A percentile compares a stretch with the other conserved stretches of the same genome.
Conservation (phyloP, 2,113 vertebrate genomes). For the Xenopus laevis region DNA sequence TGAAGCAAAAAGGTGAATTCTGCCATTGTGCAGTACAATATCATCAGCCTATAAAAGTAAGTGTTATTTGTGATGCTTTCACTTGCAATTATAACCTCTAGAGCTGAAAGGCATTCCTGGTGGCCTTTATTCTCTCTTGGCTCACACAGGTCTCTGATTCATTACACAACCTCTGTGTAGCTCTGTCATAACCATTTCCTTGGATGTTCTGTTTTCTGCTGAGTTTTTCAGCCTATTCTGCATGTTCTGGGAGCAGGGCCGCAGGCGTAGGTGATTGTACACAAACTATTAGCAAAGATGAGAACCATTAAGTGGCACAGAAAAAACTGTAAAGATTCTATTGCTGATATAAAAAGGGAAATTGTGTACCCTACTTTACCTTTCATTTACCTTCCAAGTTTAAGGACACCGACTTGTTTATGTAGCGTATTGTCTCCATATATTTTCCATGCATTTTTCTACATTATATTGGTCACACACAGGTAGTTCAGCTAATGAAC, state of each 20-base stretch:
- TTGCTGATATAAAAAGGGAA: too few species aligned
- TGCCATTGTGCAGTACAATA: too few species aligned
- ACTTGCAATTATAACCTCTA: slow-evolving; percentile 12
- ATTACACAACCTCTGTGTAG: slow-evolving; percentile 15
- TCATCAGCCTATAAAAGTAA: too few species aligned
- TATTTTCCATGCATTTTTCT: too few species aligned
- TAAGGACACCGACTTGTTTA: too few species aligned
- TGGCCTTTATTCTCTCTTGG: slow-evolving; percentile 27
- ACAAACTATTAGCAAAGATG: slow-evolving; percentile 12
- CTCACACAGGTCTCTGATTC: slow-evolving; percentile 1
- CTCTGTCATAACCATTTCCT: slow-evolving; percentile 14
- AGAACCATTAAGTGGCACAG: slow-evolving; percentile 8
- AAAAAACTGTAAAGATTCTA: neutral
- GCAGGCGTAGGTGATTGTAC: neutral
- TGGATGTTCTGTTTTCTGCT: slow-evolving; percentile 11
- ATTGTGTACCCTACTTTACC: too few species aligned
- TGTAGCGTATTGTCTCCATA: too few species aligned
- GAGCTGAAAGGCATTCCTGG: slow-evolving; percentile 22
- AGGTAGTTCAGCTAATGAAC: too few species aligned
- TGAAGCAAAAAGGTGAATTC: too few species aligned
- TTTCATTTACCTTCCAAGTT: too few species aligned
- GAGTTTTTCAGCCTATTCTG: slow-evolving; percentile 18
- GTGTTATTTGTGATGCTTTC: too few species aligned
- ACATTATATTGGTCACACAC: too few species aligned
- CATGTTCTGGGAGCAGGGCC: neutral